Percentiles rank a stretch among this genome's conserved stretches.
Evolutionary conservation across 2,797 vertebrate genomes (phyloP).

Genomic region (Lophura swinhoii): DNA sequence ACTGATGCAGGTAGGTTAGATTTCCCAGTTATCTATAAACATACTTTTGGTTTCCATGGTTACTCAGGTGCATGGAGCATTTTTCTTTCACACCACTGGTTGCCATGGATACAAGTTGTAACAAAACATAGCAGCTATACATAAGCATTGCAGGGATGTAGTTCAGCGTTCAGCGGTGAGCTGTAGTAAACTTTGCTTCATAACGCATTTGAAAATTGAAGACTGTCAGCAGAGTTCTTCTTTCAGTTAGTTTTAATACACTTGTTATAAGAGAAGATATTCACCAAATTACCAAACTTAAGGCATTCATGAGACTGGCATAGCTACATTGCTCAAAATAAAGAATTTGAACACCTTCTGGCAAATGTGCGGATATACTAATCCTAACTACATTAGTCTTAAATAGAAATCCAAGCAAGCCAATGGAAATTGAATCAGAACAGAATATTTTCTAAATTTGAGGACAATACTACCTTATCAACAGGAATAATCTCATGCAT

Average conservation of each 20-base stretch:
- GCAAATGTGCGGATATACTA: neutral
- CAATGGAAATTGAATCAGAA: neutral
- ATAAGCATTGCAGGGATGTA: neutral
- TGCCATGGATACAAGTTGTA: slow-evolving; percentile 34
- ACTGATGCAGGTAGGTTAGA: neutral
- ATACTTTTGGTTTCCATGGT: slow-evolving; percentile 13
- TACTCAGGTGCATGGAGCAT: slow-evolving; percentile 22
- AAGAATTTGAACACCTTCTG: neutral
- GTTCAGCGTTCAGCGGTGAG: neutral
- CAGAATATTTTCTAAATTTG: neutral
- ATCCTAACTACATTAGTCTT: neutral
- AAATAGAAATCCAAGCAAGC: neutral
- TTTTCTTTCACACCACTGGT: neutral
- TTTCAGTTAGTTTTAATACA: neutral
- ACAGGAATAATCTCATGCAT: neutral
- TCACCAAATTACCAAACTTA: neutral
- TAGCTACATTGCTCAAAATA: neutral
- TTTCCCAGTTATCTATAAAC: neutral
- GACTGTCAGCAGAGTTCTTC: neutral
- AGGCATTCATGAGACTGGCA: neutral
- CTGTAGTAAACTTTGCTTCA: neutral
- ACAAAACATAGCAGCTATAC: slow-evolving; percentile 18
- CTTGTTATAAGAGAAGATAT: neutral
- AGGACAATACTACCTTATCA: neutral
- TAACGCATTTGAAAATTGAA: neutral